Base-by-base conservation (phyloP, 1,140 invertebrate genomes). In the Holotrichia oblita region DNA sequence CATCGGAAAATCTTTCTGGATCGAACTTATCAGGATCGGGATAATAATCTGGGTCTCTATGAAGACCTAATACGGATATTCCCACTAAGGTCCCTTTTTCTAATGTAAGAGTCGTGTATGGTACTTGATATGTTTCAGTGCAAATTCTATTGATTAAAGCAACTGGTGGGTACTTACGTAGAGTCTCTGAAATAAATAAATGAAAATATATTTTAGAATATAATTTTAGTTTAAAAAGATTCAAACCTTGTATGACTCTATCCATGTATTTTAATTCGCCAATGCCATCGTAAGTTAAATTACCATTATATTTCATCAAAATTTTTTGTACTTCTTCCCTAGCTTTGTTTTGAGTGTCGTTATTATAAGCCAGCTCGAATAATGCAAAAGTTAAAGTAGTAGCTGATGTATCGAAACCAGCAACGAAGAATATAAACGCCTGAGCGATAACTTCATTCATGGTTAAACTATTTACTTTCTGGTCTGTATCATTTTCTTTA, bases 401-500 rank as follows among this genome's bases (percentile, higher is more conserved):
- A 0, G 88, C 87, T 8, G 86, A 87, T 0, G 87, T 89, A 77
- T 89, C 88, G 78, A 87, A 89, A 6, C 89, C 89, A 69, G 90
- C 90, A 1, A 90, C 7, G 48, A 80, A 80, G 64, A 80, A 79
- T 9, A 80, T 61, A 73, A 76, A 80, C 8, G 78, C 77, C 44
- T 80, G 73, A 20, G 80, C 77, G 2, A 79, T 40, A 12, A 79
- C 17, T 24, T 80, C 80, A 6, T 79, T 41, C 20, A 79, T 73
- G 24, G 73, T 79, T 12, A 80, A 24, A 40, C 14, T 17, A 0
- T 40, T 24, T 6, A 22, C 55, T 10, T 76, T 55, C 14, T 69
- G 61, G 2, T 55, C 6, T 20, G 48, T 10, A 55, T 59, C 42
- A 0, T 34, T 40, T 48, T 77, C 77, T 40, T 76, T 48, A 27